phyloP scores from a whole-genome alignment of 1,140 invertebrate species.

The Maniola jurtina region DNA sequence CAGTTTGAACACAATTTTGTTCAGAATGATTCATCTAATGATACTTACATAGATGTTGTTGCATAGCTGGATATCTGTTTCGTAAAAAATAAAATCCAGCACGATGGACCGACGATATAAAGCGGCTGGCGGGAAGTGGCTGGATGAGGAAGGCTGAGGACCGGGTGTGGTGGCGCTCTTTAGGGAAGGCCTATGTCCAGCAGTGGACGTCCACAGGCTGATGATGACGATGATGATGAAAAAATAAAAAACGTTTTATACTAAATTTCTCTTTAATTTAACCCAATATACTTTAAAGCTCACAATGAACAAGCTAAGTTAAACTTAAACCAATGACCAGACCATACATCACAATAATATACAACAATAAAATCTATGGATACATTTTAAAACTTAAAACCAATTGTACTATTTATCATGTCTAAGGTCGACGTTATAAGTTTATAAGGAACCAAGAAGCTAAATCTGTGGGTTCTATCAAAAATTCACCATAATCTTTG shows the following conservation, averaged over 20 bases:
- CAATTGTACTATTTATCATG: not conserved
- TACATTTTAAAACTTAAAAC: slow-evolving; percentile 27
- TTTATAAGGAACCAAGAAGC: not conserved
- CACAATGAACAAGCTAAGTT: slow-evolving; percentile 57
- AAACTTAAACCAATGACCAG: slow-evolving; percentile 71
- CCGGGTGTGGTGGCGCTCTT: too few relatives aligned
- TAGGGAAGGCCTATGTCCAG: too few relatives aligned
- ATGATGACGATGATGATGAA: too few relatives aligned
- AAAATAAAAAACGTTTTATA: slow-evolving; percentile 20
- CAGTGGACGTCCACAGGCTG: too few relatives aligned
- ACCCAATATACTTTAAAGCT: slow-evolving; percentile 62
- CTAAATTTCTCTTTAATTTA: slow-evolving; percentile 38
- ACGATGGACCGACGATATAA: too few relatives aligned
- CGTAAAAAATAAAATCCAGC: too few relatives aligned
- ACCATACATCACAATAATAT: slow-evolving; percentile 36
- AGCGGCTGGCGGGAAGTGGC: too few relatives aligned
- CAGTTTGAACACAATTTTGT: too few relatives aligned
- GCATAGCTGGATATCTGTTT: too few relatives aligned
- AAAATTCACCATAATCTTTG: not conserved
- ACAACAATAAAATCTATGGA: slow-evolving; percentile 14
- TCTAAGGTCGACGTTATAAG: not conserved
- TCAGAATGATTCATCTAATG: too few relatives aligned
- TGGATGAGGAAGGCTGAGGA: too few relatives aligned
- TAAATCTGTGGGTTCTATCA: not conserved
- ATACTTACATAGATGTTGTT: too few relatives aligned